phyloP scores from a whole-genome alignment of 2,113 vertebrate species.

The Passer domesticus region DNA sequence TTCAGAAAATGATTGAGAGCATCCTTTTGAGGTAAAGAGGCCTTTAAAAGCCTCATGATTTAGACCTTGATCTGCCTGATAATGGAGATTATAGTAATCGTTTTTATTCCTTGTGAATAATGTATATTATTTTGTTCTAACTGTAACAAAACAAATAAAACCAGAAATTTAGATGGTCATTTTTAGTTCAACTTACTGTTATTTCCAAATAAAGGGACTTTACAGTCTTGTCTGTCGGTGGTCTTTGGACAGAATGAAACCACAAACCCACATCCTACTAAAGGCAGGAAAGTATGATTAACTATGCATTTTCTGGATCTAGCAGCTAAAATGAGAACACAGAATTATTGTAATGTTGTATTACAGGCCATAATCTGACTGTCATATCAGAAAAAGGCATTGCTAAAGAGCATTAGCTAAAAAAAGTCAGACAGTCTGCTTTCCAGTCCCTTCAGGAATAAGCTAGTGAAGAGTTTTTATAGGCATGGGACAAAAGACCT shows the following conservation, averaged over 20 bases:
- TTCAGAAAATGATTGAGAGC: not conserved
- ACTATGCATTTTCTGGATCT: not conserved
- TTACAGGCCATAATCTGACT: not conserved
- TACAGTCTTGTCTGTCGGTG: not conserved
- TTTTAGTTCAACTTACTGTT: not conserved
- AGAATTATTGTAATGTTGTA: not conserved
- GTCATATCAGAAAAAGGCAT: not conserved
- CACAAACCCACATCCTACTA: not conserved
- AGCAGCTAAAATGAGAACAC: not conserved
- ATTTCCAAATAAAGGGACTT: not conserved
- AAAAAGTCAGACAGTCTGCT: not conserved
- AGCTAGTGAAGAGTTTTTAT: not conserved
- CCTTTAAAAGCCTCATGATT: not conserved
- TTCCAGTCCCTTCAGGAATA: not conserved
- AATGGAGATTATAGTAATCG: not conserved
- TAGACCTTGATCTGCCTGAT: not conserved
- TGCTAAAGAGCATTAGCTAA: not conserved
- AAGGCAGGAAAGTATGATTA: not conserved
- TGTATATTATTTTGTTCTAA: not conserved
- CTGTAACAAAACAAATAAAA: not conserved
- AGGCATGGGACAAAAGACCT: not conserved
- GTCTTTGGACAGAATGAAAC: not conserved
- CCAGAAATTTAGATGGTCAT: not conserved
- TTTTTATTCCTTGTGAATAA: not conserved
- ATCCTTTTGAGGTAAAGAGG: not conserved